Conservation (phyloP, 1,140 invertebrate species). For the Bathynomus jamesi region DNA sequence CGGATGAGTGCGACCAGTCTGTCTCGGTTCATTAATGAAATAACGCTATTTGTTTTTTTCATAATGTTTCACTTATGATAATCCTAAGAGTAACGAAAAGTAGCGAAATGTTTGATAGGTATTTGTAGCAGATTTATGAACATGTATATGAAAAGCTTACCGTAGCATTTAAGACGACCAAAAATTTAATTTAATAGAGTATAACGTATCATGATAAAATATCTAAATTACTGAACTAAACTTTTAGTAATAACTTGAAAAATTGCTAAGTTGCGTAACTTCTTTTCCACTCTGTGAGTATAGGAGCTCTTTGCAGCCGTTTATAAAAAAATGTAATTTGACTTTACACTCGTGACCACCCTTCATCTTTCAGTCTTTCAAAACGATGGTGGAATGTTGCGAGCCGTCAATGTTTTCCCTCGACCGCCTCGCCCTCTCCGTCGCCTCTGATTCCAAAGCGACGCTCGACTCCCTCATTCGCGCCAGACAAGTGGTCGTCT, state of each 20-base stretch:
- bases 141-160: no score
- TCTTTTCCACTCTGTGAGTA: neutral
- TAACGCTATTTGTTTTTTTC: no score
- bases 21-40: no score
- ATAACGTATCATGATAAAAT: neutral
- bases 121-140: no score
- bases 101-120: no score
- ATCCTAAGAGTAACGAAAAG: no score
- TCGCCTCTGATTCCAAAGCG: constrained; percentile 61
- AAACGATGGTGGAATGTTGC: constrained; percentile 73
- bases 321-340: neutral
- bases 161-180: no score
- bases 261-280: neutral
- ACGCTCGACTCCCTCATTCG: constrained; percentile 57
- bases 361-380: constrained; percentile 40
- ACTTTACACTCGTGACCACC: neutral
- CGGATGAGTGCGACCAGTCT: no score
- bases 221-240: neutral
- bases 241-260: neutral
- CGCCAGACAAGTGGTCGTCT: constrained; percentile 39
- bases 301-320: neutral
- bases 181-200: neutral
- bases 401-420: constrained; percentile 87
- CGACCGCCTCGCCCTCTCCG: constrained; percentile 69
- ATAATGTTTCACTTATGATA: no score